Percentiles rank a stretch among this genome's conserved stretches.
These are phyloP conservation scores for Halichoerus grypus DNA, from an alignment of 2,113 vertebrate genomes.

Conservation along the genomic window DNA sequence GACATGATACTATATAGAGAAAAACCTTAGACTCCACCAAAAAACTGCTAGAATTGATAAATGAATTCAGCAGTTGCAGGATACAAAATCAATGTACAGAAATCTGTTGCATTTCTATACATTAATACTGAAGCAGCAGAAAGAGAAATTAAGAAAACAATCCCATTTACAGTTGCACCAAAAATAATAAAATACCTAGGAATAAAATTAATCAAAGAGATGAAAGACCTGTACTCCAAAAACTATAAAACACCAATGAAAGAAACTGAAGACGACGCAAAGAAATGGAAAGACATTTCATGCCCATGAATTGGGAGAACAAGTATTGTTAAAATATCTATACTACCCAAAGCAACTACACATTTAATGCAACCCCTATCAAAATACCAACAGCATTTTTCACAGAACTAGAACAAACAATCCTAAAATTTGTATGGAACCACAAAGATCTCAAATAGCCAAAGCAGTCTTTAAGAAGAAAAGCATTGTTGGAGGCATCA, in stretches of 20 bases:
- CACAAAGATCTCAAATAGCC: not conserved
- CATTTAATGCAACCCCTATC: not conserved
- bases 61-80: not conserved
- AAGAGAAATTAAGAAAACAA: not conserved
- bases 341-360: not conserved
- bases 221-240: not conserved
- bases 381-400: not conserved
- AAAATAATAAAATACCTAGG: not conserved
- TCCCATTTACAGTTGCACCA: not conserved
- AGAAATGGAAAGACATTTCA: not conserved
- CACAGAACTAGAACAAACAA: not conserved
- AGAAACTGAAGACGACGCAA: not conserved
- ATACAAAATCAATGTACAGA: not conserved
- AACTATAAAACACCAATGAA: not conserved
- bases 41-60: not conserved
- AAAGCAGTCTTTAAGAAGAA: not conserved
- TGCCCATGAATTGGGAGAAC: not conserved
- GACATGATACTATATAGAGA: not conserved
- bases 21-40: not conserved
- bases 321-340: not conserved
- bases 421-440: not conserved
- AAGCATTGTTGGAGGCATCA: not conserved
- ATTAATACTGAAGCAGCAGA: not conserved
- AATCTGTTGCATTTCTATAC: not conserved
- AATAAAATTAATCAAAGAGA: not conserved